Percentiles rank a stretch among this genome's conserved stretches.
phyloP scores from a whole-genome alignment of 1,140 invertebrate species.

The Oscheius sp. region DNA sequence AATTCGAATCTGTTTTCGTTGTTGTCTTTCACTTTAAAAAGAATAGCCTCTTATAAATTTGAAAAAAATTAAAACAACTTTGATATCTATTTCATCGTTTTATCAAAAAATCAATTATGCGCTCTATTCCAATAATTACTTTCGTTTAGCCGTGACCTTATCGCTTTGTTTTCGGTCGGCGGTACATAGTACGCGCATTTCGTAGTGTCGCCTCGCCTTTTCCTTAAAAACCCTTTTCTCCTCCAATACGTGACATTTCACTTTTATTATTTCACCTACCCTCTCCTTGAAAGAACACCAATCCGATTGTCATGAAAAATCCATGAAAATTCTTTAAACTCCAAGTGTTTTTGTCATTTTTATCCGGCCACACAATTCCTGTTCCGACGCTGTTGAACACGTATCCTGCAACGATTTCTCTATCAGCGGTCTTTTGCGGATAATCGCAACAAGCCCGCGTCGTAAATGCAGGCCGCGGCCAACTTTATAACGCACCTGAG shows the following conservation, averaged over 20 bases:
- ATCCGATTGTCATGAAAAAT: slow-evolving; percentile 32
- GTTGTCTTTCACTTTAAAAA: no score
- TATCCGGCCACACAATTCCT: slow-evolving; percentile 24
- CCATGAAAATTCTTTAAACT: slow-evolving; percentile 24
- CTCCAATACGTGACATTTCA: background rate
- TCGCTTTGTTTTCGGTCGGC: no score
- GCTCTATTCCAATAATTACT: no score
- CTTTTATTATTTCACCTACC: background rate
- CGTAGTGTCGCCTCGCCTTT: background rate
- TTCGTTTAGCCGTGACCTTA: no score
- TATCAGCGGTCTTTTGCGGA: background rate
- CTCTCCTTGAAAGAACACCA: slow-evolving; percentile 42
- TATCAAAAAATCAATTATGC: background rate
- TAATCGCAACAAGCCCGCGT: slow-evolving; percentile 6
- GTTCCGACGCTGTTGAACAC: slow-evolving; percentile 30
- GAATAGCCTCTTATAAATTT: no score
- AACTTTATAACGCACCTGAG: slow-evolving; percentile 16
- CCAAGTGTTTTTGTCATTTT: background rate
- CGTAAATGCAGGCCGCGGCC: background rate
- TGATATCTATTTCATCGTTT: background rate
- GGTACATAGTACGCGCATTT: background rate
- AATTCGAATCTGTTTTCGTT: no score
- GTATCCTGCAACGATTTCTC: slow-evolving; percentile 31
- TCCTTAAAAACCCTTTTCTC: background rate
- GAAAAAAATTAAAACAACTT: no score